Conservation (phyloP, 2,888 invertebrate genomes). For the Athetis lepigone region DNA sequence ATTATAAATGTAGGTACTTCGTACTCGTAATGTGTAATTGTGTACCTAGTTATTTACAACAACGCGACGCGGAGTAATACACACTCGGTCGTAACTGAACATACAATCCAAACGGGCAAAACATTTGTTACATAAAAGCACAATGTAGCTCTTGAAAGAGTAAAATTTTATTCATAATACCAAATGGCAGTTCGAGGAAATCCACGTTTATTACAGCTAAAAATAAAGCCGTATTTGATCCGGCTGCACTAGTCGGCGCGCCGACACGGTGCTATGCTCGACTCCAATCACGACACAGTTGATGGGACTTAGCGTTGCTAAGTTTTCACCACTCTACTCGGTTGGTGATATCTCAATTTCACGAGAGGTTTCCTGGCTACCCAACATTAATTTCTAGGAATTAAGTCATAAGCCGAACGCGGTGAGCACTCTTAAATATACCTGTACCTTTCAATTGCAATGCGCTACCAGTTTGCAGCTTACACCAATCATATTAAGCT, state of each 20-base stretch:
- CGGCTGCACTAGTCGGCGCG: conserved; percentile 43
- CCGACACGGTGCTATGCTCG: conserved; percentile 60
- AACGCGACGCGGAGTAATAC: not conserved
- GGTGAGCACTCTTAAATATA: conserved; percentile 53
- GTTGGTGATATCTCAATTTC: conserved; percentile 83
- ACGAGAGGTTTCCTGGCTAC: conserved; percentile 81
- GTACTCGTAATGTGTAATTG: not conserved
- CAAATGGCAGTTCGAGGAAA: conserved; percentile 32
- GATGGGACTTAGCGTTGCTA: conserved; percentile 87
- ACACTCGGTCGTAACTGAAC: conserved; percentile 1
- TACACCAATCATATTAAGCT: conserved; percentile 73
- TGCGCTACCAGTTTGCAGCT: conserved; percentile 66
- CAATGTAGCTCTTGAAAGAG: conserved; percentile 27
- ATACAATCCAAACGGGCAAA: conserved; percentile 4
- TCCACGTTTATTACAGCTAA: conserved; percentile 47
- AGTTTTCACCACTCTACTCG: conserved; percentile 84
- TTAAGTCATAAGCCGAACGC: conserved; percentile 73
- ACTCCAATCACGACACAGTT: conserved; percentile 75
- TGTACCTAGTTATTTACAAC: not conserved
- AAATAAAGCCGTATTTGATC: conserved; percentile 61
- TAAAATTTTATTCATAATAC: conserved; percentile 38
- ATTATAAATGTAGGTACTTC: not conserved
- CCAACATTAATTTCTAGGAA: conserved; percentile 78
- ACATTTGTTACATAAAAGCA: conserved; percentile 17
- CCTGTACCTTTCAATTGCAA: conserved; percentile 31